These are phyloP conservation scores for Zaprionus vittiger DNA, from an alignment of 1,140 invertebrate genomes.

Conservation along the genomic window DNA sequence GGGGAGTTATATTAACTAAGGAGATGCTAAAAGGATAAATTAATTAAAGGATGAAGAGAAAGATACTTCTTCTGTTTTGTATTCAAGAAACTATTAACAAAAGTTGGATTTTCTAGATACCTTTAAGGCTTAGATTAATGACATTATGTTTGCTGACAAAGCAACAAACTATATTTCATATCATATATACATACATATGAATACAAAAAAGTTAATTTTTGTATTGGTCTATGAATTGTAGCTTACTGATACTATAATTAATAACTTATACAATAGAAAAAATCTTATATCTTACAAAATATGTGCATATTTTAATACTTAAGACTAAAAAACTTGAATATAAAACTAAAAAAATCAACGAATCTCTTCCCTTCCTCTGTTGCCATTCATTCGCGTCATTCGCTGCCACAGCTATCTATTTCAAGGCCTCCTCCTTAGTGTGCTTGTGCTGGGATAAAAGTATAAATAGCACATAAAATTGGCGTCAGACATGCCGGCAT, in stretches of 20 bases:
- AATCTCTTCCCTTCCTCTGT: neutral
- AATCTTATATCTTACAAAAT: too few species aligned
- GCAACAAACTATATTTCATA: neutral
- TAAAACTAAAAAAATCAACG: neutral
- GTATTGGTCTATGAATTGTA: too few species aligned
- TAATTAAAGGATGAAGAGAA: too few species aligned
- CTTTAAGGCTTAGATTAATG: neutral
- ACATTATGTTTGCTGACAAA: neutral
- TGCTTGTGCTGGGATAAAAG: neutral
- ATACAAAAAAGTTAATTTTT: too few species aligned
- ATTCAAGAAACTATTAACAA: neutral
- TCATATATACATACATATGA: neutral
- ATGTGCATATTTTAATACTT: too few species aligned
- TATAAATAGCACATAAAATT: constrained; percentile 74
- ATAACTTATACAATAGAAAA: too few species aligned
- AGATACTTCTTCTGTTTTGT: neutral
- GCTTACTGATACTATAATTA: too few species aligned
- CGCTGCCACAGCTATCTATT: neutral
- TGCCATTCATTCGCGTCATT: neutral
- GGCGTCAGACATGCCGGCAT: constrained; percentile 74
- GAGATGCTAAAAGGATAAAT: neutral
- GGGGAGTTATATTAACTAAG: neutral
- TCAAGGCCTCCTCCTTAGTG: neutral
- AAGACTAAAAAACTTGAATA: neutral
- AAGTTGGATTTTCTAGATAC: neutral